These are phyloP conservation scores for Gobiocypris rarus DNA, from an alignment of 2,113 vertebrate genomes.

Conservation along the genomic window DNA sequence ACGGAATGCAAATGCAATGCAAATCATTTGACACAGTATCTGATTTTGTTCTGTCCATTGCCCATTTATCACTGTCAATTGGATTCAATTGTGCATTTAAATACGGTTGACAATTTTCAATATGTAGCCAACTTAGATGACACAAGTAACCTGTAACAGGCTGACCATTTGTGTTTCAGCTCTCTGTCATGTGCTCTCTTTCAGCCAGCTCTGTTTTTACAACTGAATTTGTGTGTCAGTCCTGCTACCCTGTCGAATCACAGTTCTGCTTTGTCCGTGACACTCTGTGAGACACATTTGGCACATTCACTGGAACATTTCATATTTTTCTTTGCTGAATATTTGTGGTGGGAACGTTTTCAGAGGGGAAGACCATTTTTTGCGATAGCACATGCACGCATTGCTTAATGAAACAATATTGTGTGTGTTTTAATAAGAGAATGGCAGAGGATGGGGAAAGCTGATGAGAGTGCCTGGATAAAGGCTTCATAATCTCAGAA, in stretches of 20 bases:
- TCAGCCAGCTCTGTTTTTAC: not conserved
- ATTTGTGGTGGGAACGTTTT: not conserved
- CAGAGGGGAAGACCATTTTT: not conserved
- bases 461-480: conserved; percentile 37
- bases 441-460: conserved; percentile 47
- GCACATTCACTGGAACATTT: not conserved
- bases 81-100: no score
- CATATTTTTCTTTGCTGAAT: not conserved
- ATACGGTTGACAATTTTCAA: no score
- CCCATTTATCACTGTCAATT: no score
- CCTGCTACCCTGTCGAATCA: not conserved
- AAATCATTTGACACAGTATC: no score
- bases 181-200: not conserved
- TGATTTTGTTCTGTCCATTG: no score
- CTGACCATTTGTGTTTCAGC: not conserved
- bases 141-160: not conserved
- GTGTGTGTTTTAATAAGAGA: conserved; percentile 31
- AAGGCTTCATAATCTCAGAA: conserved; percentile 49
- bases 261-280: not conserved
- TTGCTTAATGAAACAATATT: conserved; percentile 31
- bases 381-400: not conserved
- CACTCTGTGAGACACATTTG: not conserved
- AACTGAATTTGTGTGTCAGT: not conserved
- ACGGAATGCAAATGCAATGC: no score
- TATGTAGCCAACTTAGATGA: not conserved